Percentiles rank a stretch among this genome's conserved stretches.
Conservation (phyloP, 2,113 vertebrate species). For the Ivindomyrus marchei region DNA sequence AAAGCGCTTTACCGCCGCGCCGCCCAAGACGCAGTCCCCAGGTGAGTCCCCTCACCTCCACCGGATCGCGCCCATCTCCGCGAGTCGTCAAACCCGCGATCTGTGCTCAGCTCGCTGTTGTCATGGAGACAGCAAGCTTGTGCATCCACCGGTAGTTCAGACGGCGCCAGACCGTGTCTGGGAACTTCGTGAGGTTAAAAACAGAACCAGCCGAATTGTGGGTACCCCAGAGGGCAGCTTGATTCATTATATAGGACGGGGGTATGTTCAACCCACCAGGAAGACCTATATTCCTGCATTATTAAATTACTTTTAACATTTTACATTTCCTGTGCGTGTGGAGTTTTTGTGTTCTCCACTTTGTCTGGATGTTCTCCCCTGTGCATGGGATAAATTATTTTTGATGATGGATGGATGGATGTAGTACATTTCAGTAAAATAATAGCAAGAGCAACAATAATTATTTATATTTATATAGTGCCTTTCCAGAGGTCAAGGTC, state of each 20-base stretch:
- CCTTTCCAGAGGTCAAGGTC: background rate
- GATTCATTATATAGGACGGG: background rate
- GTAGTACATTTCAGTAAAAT: background rate
- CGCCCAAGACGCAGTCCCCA: constrained; percentile 79
- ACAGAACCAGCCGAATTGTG: background rate
- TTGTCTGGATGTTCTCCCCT: background rate
- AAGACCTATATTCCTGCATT: background rate
- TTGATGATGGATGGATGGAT: background rate
- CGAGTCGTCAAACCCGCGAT: background rate
- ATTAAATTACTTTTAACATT: background rate
- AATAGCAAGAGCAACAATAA: background rate
- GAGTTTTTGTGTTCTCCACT: background rate
- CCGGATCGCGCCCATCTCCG: background rate
- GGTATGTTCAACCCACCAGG: background rate
- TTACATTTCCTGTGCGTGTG: background rate
- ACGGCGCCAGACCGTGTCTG: background rate
- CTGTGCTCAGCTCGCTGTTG: constrained; percentile 35
- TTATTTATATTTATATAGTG: background rate
- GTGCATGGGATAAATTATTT: background rate
- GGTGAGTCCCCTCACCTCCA: constrained; percentile 56
- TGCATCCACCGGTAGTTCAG: background rate
- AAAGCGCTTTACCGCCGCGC: constrained; percentile 65
- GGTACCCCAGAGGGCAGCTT: background rate
- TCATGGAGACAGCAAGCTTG: constrained; percentile 44
- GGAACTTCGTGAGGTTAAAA: background rate